Conservation (phyloP, 2,888 invertebrate genomes). For the Diadegma fenestrale region DNA sequence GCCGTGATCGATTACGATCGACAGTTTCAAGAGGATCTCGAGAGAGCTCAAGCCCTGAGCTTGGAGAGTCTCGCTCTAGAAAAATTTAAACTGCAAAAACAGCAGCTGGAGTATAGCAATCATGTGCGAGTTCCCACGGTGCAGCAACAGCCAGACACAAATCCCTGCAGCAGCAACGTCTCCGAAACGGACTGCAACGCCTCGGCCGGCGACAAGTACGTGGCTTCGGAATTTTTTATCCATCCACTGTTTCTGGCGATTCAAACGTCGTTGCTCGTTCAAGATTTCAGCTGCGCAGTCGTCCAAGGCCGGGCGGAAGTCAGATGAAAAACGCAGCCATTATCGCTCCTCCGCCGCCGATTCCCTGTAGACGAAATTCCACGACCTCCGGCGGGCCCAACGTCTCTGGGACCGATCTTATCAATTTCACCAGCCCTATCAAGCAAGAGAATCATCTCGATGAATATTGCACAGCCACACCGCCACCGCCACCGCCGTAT, state of each 20-base stretch:
- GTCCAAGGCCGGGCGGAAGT: constrained; percentile 87
- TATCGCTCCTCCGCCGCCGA: constrained; percentile 85
- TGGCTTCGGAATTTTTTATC: constrained; percentile 3
- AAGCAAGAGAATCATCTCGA: constrained; percentile 80
- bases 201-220: constrained; percentile 77
- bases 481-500: constrained; percentile 79
- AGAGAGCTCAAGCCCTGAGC: constrained; percentile 94
- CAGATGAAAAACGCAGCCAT: constrained; percentile 83
- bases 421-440: constrained; percentile 83
- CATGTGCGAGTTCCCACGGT: constrained; percentile 70
- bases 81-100: constrained; percentile 91
- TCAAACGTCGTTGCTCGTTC: constrained; percentile 65
- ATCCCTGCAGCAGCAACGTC: constrained; percentile 68
- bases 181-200: constrained; percentile 76
- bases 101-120: constrained; percentile 79
- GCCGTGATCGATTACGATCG: constrained; percentile 89
- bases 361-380: constrained; percentile 83
- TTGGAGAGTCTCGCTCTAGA: constrained; percentile 94
- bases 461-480: constrained; percentile 79
- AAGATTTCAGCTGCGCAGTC: constrained; percentile 85
- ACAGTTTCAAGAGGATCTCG: constrained; percentile 94
- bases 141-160: constrained; percentile 61
- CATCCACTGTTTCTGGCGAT: constrained; percentile 3
- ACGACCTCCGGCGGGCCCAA: constrained; percentile 77
- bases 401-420: constrained; percentile 79